phyloP scores from a whole-genome alignment of 2,888 invertebrate genomes.

The Volucella bombylans region DNA sequence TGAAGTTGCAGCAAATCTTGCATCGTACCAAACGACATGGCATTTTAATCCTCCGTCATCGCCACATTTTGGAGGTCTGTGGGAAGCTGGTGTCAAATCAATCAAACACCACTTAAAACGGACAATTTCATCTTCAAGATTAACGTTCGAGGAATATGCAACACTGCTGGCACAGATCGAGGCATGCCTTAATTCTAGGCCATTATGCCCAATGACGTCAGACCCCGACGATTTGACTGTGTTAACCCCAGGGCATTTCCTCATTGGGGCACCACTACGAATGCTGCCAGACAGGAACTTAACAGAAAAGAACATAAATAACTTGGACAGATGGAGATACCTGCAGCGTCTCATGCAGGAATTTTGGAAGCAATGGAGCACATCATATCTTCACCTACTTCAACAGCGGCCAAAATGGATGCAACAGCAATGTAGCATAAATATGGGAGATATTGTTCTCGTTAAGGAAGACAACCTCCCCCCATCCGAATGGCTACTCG shows the following conservation, averaged over 20 bases:
- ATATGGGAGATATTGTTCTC: too few species aligned
- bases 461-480: too few species aligned
- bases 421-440: too few species aligned
- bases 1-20: too few species aligned
- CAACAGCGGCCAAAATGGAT: conserved; percentile 16
- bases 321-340: conserved; percentile 29
- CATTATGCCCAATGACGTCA: conserved; percentile 17
- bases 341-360: too few species aligned
- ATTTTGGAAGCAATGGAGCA: conserved; percentile 39
- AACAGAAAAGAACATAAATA: conserved; percentile 5
- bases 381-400: conserved; percentile 53
- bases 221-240: conserved; percentile 11
- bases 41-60: conserved; percentile 20
- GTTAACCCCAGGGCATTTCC: conserved; percentile 7
- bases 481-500: too few species aligned
- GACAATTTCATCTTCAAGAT: conserved; percentile 12
- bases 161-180: background rate
- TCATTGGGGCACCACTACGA: background rate
- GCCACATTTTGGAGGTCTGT: conserved; percentile 21
- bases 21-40: background rate
- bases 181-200: background rate
- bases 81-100: conserved; percentile 10
- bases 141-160: background rate
- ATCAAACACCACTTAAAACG: conserved; percentile 53
- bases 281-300: conserved; percentile 17